phyloP scores from a whole-genome alignment of 2,888 invertebrate genomes.

The Myopa tessellatipennis region DNA sequence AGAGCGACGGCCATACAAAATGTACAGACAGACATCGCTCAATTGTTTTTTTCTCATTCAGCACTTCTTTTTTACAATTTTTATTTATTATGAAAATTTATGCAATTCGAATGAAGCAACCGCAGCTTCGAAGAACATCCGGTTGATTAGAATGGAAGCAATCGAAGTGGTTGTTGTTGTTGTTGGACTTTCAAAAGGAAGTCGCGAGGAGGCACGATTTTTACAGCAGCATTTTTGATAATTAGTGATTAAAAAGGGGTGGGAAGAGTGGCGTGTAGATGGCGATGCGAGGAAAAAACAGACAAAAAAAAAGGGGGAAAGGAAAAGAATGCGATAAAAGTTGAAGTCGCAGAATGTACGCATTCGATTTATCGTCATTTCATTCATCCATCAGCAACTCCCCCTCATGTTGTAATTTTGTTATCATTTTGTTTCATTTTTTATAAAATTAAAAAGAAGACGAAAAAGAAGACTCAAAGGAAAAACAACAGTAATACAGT shows the following conservation, averaged over 20 bases:
- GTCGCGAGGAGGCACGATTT: background rate
- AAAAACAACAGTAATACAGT: background rate
- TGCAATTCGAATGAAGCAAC: constrained; percentile 40
- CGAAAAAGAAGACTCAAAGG: background rate
- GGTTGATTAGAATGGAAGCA: constrained; percentile 52
- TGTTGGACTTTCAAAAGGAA: background rate
- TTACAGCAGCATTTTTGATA: background rate
- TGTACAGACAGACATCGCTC: background rate
- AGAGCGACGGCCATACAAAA: no score
- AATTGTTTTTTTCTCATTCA: constrained; percentile 10
- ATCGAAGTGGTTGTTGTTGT: constrained; percentile 11
- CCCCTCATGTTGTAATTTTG: background rate
- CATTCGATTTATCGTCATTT: no score
- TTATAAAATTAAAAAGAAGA: background rate
- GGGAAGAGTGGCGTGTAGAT: background rate
- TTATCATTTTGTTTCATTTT: background rate
- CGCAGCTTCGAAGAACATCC: constrained; percentile 50
- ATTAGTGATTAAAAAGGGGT: background rate
- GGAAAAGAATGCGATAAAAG: no score
- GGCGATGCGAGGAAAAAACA: background rate
- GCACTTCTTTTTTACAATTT: constrained; percentile 23
- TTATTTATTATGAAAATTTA: constrained; percentile 30
- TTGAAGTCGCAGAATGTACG: no score
- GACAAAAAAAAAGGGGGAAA: background rate
- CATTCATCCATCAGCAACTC: no score